Evolutionary conservation across 2,797 vertebrate species (phyloP).

Genomic region (Rhinoraja longicauda): DNA sequence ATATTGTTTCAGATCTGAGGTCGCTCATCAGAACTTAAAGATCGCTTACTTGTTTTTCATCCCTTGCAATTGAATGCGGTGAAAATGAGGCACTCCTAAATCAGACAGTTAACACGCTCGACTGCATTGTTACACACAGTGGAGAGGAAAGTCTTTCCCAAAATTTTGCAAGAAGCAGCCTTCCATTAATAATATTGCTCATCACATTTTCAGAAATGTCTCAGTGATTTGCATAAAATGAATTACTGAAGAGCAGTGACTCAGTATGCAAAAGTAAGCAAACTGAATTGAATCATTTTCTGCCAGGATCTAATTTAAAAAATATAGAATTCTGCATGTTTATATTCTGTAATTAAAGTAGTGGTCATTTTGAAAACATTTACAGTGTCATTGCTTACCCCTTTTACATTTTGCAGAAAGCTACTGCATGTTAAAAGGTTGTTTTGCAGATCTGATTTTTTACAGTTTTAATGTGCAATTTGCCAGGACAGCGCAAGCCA

Average conservation of each 20-base stretch:
- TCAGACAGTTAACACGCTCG: neutral
- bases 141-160: neutral
- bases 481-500: slow-evolving; percentile 27
- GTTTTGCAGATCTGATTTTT: slow-evolving; percentile 36
- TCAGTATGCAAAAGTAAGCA: slow-evolving; percentile 6
- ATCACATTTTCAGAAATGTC: slow-evolving; percentile 9
- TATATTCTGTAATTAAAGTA: slow-evolving; percentile 10
- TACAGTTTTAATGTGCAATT: slow-evolving; percentile 36
- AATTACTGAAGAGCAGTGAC: slow-evolving; percentile 28
- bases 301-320: slow-evolving; percentile 30
- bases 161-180: neutral
- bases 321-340: slow-evolving; percentile 27
- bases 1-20: too few species aligned
- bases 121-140: neutral
- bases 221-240: slow-evolving; percentile 4
- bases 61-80: neutral
- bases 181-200: neutral
- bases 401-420: slow-evolving; percentile 30
- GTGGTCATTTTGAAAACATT: slow-evolving; percentile 5
- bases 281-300: slow-evolving; percentile 10
- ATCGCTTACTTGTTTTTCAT: neutral
- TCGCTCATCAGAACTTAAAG: too few species aligned
- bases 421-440: slow-evolving; percentile 34
- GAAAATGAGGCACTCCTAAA: neutral
- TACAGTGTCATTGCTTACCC: slow-evolving; percentile 26